Conservation (phyloP, 2,888 invertebrate genomes). For the Habroteleia sp. region DNA sequence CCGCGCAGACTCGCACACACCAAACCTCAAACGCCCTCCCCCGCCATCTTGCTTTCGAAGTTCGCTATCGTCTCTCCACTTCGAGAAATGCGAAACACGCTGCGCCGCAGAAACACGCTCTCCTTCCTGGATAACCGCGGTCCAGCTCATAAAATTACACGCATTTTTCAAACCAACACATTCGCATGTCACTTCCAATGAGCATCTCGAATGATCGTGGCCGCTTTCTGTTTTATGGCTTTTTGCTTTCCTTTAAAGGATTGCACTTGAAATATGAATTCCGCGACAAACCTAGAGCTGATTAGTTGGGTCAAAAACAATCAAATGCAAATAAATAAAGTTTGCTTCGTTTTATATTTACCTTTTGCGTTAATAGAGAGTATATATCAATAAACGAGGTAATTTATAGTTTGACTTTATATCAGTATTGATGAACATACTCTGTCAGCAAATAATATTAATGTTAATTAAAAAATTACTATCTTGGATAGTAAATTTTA, state of each 20-base stretch:
- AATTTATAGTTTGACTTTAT: too few relatives aligned
- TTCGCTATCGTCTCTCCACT: slow-evolving; percentile 18
- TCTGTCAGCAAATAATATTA: too few relatives aligned
- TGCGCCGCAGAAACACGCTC: slow-evolving; percentile 23
- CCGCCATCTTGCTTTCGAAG: slow-evolving; percentile 33
- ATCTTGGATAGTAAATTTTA: too few relatives aligned
- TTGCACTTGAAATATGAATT: neutral
- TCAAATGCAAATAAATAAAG: too few relatives aligned
- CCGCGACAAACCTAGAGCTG: neutral
- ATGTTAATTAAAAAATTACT: too few relatives aligned
- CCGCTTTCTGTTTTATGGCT: neutral
- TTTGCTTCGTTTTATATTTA: too few relatives aligned
- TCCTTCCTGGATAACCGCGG: slow-evolving; percentile 49
- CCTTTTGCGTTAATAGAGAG: too few relatives aligned
- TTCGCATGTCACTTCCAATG: slow-evolving; percentile 54
- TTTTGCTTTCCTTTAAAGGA: neutral
- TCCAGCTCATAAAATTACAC: slow-evolving; percentile 52
- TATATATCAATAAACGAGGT: too few relatives aligned
- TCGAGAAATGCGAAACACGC: slow-evolving; percentile 57
- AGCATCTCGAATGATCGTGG: slow-evolving; percentile 26
- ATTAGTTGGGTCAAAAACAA: too few relatives aligned
- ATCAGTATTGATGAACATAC: too few relatives aligned
- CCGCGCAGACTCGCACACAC: slow-evolving; percentile 63
- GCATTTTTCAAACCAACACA: slow-evolving; percentile 61
- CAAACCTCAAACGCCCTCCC: slow-evolving; percentile 58